Conservation (phyloP, 2,113 vertebrate genomes). For the Calyptomena viridis region DNA sequence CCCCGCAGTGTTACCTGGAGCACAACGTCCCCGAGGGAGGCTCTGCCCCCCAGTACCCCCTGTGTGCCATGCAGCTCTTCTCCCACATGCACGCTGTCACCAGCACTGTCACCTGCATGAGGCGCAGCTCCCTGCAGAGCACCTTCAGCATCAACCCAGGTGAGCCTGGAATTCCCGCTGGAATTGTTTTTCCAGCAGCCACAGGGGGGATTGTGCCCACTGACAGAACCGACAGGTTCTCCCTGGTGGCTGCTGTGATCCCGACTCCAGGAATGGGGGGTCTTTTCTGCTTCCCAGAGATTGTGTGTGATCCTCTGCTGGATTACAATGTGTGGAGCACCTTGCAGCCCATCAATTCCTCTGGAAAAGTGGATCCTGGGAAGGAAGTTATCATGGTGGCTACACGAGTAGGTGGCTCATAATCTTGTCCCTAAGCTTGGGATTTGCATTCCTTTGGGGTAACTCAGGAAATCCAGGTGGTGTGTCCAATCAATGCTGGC, state of each 20-base stretch:
- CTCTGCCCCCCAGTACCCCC: conserved; percentile 76
- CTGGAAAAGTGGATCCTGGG: conserved; percentile 22
- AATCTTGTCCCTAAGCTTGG: not conserved
- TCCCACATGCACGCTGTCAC: conserved; percentile 92
- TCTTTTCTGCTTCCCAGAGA: conserved; percentile 77
- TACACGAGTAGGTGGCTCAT: conserved; percentile 77
- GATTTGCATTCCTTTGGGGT: not conserved
- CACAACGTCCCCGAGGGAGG: conserved; percentile 79
- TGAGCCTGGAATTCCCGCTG: conserved; percentile 35
- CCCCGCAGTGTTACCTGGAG: conserved; percentile 83
- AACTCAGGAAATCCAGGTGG: not conserved
- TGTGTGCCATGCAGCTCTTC: conserved; percentile 94
- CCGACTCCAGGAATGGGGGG: too few species aligned
- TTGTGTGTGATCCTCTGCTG: conserved; percentile 85
- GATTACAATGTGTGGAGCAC: conserved; percentile 89
- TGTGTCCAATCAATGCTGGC: not conserved
- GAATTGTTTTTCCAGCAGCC: too few species aligned
- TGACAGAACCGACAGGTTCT: too few species aligned
- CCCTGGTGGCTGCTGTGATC: too few species aligned
- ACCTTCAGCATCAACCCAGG: conserved; percentile 89
- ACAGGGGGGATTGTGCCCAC: too few species aligned
- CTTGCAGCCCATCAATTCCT: conserved; percentile 81
- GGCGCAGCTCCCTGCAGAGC: conserved; percentile 84
- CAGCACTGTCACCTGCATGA: conserved; percentile 91
- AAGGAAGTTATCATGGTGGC: conserved; percentile 83